These are phyloP conservation scores for Sebastes kiyomatsui DNA, from an alignment of 2,797 vertebrate species.

Conservation along the genomic window DNA sequence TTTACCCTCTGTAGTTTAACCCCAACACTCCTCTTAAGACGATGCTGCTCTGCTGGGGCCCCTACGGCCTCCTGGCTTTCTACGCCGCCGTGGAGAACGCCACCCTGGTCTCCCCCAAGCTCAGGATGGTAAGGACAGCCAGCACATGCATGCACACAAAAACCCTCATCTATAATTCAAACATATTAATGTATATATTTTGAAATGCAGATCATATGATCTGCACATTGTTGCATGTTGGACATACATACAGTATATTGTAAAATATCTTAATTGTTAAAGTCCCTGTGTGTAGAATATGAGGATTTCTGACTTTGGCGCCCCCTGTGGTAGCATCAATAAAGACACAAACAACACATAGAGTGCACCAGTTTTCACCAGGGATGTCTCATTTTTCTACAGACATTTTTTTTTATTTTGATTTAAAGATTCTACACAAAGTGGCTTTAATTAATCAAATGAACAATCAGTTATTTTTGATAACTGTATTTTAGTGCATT, in stretches of 20 bases:
- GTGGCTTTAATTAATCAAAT: not conserved
- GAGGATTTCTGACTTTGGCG: not conserved
- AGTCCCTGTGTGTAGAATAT: not conserved
- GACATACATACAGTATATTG: not conserved
- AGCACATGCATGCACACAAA: not conserved
- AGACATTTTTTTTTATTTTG: not conserved
- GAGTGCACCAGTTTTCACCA: not conserved
- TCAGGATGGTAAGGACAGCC: conserved; percentile 88
- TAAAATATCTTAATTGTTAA: not conserved
- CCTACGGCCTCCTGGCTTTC: conserved; percentile 90
- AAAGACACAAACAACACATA: not conserved
- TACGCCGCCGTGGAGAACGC: conserved; percentile 89
- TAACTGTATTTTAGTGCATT: not conserved
- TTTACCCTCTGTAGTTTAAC: conserved; percentile 86
- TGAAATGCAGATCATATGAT: not conserved
- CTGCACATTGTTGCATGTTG: not conserved
- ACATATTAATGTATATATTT: not conserved
- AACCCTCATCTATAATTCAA: not conserved
- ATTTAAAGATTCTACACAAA: not conserved
- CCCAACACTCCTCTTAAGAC: conserved; percentile 88
- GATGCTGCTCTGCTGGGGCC: conserved; percentile 92
- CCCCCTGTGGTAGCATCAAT: not conserved
- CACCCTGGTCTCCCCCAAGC: conserved; percentile 88
- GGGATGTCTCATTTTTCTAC: not conserved
- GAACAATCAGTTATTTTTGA: not conserved